phyloP scores from a whole-genome alignment of 2,888 invertebrate genomes.

The Nemapogon koenigi region DNA sequence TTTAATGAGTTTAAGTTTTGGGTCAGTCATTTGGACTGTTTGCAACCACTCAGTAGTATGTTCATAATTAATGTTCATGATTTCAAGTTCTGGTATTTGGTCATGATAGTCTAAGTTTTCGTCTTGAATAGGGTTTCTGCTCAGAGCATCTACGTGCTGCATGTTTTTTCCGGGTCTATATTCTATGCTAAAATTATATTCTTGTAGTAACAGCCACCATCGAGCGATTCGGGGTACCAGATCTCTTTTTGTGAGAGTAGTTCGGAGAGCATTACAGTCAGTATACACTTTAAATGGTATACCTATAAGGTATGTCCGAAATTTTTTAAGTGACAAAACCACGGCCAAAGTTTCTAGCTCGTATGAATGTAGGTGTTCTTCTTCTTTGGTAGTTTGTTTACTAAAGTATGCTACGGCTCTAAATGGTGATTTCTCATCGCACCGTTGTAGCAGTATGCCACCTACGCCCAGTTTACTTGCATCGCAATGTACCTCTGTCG shows the following conservation, averaged over 20 bases:
- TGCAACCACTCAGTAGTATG: slow-evolving; percentile 10
- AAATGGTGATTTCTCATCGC: too few species aligned
- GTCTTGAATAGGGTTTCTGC: slow-evolving; percentile 1
- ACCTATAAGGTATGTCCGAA: slow-evolving; percentile 21
- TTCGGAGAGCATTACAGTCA: slow-evolving; percentile 23
- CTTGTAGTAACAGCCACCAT: slow-evolving; percentile 8
- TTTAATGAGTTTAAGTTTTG: slow-evolving; percentile 9
- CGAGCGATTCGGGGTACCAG: slow-evolving; percentile 12
- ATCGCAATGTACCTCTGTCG: too few species aligned
- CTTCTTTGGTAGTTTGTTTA: slow-evolving; percentile 22
- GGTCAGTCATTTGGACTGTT: slow-evolving; percentile 11
- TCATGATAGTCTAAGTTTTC: neutral
- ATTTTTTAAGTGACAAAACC: slow-evolving; percentile 17
- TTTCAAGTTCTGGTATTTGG: neutral
- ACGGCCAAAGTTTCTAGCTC: slow-evolving; percentile 30
- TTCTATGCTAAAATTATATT: slow-evolving; percentile 5
- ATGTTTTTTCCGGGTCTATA: slow-evolving; percentile 4
- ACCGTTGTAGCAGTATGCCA: too few species aligned
- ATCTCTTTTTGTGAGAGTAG: slow-evolving; percentile 21
- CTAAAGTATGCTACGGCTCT: slow-evolving; percentile 24
- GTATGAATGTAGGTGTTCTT: slow-evolving; percentile 27
- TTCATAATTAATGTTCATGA: neutral
- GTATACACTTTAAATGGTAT: slow-evolving; percentile 15
- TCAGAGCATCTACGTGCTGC: slow-evolving; percentile 7
- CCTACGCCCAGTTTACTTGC: too few species aligned